phyloP scores from a whole-genome alignment of 2,888 invertebrate species.

The Tetragnatha montana region DNA sequence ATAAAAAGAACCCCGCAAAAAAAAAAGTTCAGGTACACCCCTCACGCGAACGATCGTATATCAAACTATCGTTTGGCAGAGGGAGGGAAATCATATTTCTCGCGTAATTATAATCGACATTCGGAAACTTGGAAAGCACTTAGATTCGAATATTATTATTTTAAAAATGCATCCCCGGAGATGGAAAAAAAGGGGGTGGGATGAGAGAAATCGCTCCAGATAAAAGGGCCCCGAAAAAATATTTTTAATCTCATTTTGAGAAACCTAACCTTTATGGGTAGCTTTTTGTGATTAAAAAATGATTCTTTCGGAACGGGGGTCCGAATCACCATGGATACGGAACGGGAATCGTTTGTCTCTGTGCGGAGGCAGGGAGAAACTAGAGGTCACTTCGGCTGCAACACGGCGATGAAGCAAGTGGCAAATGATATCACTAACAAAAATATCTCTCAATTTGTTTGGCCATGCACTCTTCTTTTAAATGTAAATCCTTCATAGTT shows the following conservation, averaged over 20 bases:
- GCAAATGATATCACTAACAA: too few relatives aligned
- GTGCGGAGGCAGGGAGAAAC: too few relatives aligned
- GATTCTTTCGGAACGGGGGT: slow-evolving; percentile 22
- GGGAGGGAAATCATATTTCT: slow-evolving; percentile 39
- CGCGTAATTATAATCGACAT: slow-evolving; percentile 54
- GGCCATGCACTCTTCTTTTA: too few relatives aligned
- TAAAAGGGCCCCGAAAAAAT: neutral
- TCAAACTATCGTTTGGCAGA: slow-evolving; percentile 2
- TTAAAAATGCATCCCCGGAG: slow-evolving; percentile 55
- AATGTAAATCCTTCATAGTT: too few relatives aligned
- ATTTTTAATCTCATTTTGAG: slow-evolving; percentile 60
- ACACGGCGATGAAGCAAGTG: too few relatives aligned
- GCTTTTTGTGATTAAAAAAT: slow-evolving; percentile 60
- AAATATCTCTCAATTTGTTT: too few relatives aligned
- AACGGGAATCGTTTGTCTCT: slow-evolving; percentile 52
- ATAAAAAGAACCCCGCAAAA: neutral
- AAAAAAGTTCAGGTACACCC: neutral
- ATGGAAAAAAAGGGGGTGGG: slow-evolving; percentile 1
- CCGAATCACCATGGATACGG: slow-evolving; percentile 53
- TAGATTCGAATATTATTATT: slow-evolving; percentile 51
- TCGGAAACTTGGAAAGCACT: slow-evolving; percentile 31
- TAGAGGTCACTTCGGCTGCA: too few relatives aligned
- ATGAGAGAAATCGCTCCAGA: slow-evolving; percentile 15
- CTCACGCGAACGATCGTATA: neutral
- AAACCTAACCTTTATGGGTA: slow-evolving; percentile 38